Evolutionary conservation across 2,797 vertebrate species (phyloP).

Genomic region (Mormyrus hasselquistii): DNA sequence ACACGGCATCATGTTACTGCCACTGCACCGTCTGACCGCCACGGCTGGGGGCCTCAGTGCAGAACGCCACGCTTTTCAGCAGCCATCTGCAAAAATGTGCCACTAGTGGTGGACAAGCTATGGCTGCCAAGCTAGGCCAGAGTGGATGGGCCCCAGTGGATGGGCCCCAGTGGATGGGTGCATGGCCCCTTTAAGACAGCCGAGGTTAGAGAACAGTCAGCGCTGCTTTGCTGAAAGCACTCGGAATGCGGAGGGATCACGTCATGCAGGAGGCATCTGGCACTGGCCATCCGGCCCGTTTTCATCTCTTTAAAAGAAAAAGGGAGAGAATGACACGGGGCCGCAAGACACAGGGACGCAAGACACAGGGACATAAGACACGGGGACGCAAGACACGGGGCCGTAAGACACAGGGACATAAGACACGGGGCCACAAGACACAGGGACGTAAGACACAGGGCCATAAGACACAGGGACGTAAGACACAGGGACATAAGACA

Average conservation of each 20-base stretch:
- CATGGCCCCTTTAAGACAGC: constrained; percentile 27
- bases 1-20: background rate
- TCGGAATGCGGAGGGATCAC: constrained; percentile 33
- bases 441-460: no score
- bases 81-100: background rate
- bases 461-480: no score
- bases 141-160: background rate
- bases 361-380: no score
- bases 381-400: no score
- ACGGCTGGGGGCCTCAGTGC: background rate
- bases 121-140: background rate
- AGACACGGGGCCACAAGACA: no score
- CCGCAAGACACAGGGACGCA: background rate
- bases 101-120: background rate
- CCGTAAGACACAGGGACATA: no score
- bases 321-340: background rate
- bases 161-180: background rate
- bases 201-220: constrained; percentile 32
- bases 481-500: no score
- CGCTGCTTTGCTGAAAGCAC: constrained; percentile 12
- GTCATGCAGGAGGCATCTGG: constrained; percentile 29
- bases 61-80: background rate
- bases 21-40: background rate
- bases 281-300: constrained; percentile 20
- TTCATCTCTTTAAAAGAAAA: constrained; percentile 22